Conservation (phyloP, 1,140 invertebrate genomes). For the Thaumatotibia leucotreta region DNA sequence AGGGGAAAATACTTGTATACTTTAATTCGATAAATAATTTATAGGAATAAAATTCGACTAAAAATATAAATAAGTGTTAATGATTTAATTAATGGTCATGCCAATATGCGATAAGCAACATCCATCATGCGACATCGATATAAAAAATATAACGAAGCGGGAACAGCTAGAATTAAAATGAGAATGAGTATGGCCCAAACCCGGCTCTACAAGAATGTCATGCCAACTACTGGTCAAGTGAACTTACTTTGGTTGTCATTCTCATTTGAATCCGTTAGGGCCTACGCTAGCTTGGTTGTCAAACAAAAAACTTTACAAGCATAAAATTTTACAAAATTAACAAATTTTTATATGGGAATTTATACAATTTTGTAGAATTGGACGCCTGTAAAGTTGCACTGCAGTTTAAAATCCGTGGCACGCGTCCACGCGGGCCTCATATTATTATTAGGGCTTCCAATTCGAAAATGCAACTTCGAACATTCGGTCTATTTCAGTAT, state of each 20-base stretch:
- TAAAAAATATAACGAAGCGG: slow-evolving; percentile 35
- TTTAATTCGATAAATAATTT: slow-evolving; percentile 9
- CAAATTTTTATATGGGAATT: too few species aligned
- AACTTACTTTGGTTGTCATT: slow-evolving; percentile 40
- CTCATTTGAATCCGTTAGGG: slow-evolving; percentile 68
- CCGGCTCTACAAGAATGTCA: slow-evolving; percentile 17
- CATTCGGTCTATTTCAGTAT: too few species aligned
- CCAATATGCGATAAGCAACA: slow-evolving; percentile 66
- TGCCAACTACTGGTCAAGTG: slow-evolving; percentile 11
- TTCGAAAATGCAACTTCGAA: too few species aligned
- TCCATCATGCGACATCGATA: slow-evolving; percentile 69
- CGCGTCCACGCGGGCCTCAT: too few species aligned
- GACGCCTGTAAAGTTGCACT: too few species aligned
- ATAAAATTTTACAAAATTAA: too few species aligned
- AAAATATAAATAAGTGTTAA: slow-evolving; percentile 30
- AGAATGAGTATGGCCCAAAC: slow-evolving; percentile 54
- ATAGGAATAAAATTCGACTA: slow-evolving; percentile 15
- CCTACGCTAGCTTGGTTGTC: too few species aligned
- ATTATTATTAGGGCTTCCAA: too few species aligned
- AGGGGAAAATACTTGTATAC: background rate
- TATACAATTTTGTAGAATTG: too few species aligned
- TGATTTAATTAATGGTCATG: slow-evolving; percentile 34
- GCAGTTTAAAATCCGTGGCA: too few species aligned
- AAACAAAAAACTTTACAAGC: too few species aligned
- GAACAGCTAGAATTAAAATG: slow-evolving; percentile 59